These are phyloP conservation scores for Hippocampus barbouri DNA, from an alignment of 2,113 vertebrate species.

Conservation along the genomic window DNA sequence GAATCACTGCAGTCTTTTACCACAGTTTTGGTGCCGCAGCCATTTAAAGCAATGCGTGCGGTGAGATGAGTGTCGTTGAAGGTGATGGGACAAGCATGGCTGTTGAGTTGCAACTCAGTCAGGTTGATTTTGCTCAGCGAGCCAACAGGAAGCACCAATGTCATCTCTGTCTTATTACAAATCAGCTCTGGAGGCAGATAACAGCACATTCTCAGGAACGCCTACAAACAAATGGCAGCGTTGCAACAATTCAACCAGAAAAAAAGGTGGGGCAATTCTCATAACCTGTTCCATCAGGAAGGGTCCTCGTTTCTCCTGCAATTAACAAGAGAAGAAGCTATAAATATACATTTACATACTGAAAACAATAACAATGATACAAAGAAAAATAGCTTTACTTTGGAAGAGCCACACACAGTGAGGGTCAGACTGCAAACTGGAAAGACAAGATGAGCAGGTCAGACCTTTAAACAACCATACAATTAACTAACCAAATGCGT, in stretches of 20 bases:
- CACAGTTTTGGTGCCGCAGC: slow-evolving; percentile 68
- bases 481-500: background rate
- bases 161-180: slow-evolving; percentile 57
- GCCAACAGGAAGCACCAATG: slow-evolving; percentile 55
- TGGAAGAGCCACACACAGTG: slow-evolving; percentile 70
- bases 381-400: slow-evolving; percentile 56
- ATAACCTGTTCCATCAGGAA: slow-evolving; percentile 66
- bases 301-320: slow-evolving; percentile 48
- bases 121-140: slow-evolving; percentile 48
- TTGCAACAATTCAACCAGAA: background rate
- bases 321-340: slow-evolving; percentile 8
- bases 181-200: slow-evolving; percentile 51
- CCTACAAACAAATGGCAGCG: background rate
- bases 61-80: slow-evolving; percentile 64
- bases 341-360: background rate
- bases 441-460: slow-evolving; percentile 31
- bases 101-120: slow-evolving; percentile 64
- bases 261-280: background rate
- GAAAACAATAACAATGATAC: background rate
- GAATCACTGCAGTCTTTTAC: slow-evolving; percentile 35
- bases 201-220: slow-evolving; percentile 2
- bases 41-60: slow-evolving; percentile 46
- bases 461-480: background rate
- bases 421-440: slow-evolving; percentile 67
- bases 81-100: slow-evolving; percentile 56